Evolutionary conservation across 2,888 invertebrate genomes (phyloP), one percentile per base, ranked within the genome.

Genomic region (Pammene fasciana): DNA sequence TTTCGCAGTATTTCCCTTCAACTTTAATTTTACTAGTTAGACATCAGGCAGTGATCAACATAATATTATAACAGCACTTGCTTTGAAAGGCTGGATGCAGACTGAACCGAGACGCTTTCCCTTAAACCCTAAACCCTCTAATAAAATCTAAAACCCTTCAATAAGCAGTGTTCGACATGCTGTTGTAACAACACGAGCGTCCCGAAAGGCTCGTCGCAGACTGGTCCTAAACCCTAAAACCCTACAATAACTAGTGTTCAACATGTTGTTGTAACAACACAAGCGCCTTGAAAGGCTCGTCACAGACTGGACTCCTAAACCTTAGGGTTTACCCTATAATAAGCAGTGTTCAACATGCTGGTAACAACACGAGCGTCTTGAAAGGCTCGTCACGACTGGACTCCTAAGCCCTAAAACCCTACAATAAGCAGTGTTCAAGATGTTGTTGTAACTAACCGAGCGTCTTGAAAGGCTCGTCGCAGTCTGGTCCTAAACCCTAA

Each of bases 221-320:
- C 90, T 0, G 94, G 94, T 9, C 10, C 10, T 11, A 4, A 43
- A 11, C 43, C 26, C 26, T 26, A 26, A 26, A 26, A 26, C 26
- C 26, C 57, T 78, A 84, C 61, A 83, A 68, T 41, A 90, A 72
- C 77, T 94, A 94, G 14, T 86, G 81, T 26, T 94, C 94, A 14
- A 94, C 89, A 73, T 95, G 94, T 75, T 94, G 94, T 76, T 94
- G 92, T 34, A 94, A 80, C 52, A 93, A 76, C 74, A 90, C 83
- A 18, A 94, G 75, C 0, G 94, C 88, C 74, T 91, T 90, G 80
- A 92, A 94, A 16, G 87, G 83, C 74, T 85, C 77, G 79, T 92
- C 92, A 82, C 94, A n/a, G 94, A n/a, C n/a, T n/a, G n/a, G n/a
- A n/a, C n/a, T n/a, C n/a, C n/a, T n/a, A n/a, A n/a, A n/a, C n/a